These are phyloP conservation scores for Pemphredon lugubris DNA, from an alignment of 2,888 invertebrate genomes.

Conservation along the genomic window DNA sequence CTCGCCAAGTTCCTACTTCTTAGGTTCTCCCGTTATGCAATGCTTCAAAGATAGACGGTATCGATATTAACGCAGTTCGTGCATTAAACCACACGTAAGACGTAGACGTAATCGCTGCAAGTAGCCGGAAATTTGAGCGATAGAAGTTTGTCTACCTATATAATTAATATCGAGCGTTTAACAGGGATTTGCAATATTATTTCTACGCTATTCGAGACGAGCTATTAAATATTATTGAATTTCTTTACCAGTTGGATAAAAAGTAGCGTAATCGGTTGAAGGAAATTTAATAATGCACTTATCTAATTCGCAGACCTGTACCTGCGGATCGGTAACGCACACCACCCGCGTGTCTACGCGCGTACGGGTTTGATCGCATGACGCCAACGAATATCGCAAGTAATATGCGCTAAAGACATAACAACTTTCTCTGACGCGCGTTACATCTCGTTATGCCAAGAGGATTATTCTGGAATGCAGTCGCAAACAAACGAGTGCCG, in stretches of 20 bases:
- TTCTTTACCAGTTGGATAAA: not conserved
- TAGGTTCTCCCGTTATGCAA: slow-evolving; percentile 15
- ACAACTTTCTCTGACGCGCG: slow-evolving; percentile 52
- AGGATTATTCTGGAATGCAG: slow-evolving; percentile 38
- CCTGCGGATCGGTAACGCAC: not conserved
- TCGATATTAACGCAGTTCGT: not conserved
- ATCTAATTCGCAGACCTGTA: no score
- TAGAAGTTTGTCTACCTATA: not conserved
- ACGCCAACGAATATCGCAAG: slow-evolving; percentile 21
- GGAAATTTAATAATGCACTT: no score
- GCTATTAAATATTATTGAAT: not conserved
- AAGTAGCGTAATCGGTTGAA: no score
- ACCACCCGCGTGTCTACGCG: not conserved
- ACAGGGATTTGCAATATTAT: not conserved
- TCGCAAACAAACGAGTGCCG: slow-evolving; percentile 5
- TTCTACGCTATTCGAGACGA: not conserved
- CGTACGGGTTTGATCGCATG: slow-evolving; percentile 13
- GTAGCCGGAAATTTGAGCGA: not conserved
- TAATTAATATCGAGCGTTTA: not conserved
- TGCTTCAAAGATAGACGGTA: not conserved
- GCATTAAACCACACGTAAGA: slow-evolving; percentile 7
- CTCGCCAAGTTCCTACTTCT: slow-evolving; percentile 18
- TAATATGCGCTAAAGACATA: slow-evolving; percentile 49
- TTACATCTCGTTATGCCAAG: slow-evolving; percentile 48
- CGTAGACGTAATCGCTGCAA: not conserved